Evolutionary conservation across 2,888 invertebrate species (phyloP).

Genomic region (Gymnocheta viridis): DNA sequence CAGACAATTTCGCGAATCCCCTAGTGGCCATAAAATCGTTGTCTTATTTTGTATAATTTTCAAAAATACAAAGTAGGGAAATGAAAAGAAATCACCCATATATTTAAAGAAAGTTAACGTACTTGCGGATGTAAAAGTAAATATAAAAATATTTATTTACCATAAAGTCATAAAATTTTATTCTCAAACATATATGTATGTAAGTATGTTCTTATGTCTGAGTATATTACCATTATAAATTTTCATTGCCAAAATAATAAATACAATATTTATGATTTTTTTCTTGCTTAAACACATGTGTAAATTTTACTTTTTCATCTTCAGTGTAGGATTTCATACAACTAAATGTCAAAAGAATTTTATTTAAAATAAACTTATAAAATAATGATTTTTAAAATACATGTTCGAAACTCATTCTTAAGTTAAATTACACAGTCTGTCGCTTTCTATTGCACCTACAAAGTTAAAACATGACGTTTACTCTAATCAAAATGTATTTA

Average conservation of each 20-base stretch:
- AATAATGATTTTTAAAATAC: conserved; percentile 50
- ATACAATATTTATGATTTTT: conserved; percentile 43
- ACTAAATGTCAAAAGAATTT: not conserved
- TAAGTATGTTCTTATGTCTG: not conserved
- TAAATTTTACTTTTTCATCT: not conserved
- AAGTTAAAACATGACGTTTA: not conserved
- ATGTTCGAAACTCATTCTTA: not conserved
- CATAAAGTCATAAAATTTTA: conserved; percentile 59
- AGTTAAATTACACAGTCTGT: not conserved
- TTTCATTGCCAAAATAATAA: conserved; percentile 54
- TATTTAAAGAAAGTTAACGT: conserved; percentile 39
- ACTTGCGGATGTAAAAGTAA: conserved; percentile 15
- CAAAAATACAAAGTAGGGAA: not conserved
- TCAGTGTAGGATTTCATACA: not conserved
- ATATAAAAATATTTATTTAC: conserved; percentile 42
- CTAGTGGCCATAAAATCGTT: conserved; percentile 51
- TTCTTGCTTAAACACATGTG: not conserved
- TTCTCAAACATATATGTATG: conserved; percentile 12
- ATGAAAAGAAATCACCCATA: conserved; percentile 36
- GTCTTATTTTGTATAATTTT: conserved; percentile 11
- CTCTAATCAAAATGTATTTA: conserved; percentile 43
- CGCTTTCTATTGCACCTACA: not conserved
- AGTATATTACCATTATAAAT: conserved; percentile 22
- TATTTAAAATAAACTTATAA: not conserved
- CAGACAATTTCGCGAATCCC: conserved; percentile 52